Conservation (phyloP, 1,140 invertebrate genomes). For the Drosophila simulans region DNA sequence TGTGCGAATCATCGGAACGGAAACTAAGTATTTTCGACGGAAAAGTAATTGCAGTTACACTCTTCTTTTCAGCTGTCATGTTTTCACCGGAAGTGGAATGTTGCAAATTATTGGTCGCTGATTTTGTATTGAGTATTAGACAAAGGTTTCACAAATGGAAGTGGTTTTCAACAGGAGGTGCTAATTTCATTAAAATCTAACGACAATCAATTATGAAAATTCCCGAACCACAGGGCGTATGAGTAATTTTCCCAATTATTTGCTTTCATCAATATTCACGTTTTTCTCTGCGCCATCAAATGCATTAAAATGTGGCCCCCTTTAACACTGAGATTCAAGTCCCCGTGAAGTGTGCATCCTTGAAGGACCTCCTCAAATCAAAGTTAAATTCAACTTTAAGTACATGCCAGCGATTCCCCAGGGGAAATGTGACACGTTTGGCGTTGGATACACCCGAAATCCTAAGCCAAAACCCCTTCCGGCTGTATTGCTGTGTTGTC, state of each 20-base stretch:
- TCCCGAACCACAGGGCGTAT: neutral
- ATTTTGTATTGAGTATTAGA: slow-evolving; percentile 21
- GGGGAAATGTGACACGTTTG: slow-evolving; percentile 47
- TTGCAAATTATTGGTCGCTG: slow-evolving; percentile 30
- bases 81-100: slow-evolving; percentile 13
- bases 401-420: slow-evolving; percentile 29
- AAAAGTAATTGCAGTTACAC: slow-evolving; percentile 47
- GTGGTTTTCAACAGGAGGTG: slow-evolving; percentile 2
- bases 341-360: slow-evolving; percentile 2
- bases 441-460: slow-evolving; percentile 9
- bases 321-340: slow-evolving; percentile 7
- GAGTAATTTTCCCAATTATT: slow-evolving; percentile 2
- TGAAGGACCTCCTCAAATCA: slow-evolving; percentile 33
- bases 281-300: neutral
- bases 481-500: slow-evolving; percentile 33
- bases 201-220: neutral
- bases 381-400: slow-evolving; percentile 43
- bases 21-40: slow-evolving; percentile 42
- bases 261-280: neutral
- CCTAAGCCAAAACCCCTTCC: slow-evolving; percentile 27
- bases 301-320: neutral
- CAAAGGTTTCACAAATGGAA: slow-evolving; percentile 3
- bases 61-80: slow-evolving; percentile 12
- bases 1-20: slow-evolving; percentile 28
- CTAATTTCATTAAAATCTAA: neutral